phyloP scores from a whole-genome alignment of 1,140 invertebrate genomes.

The Drosophila ogumai region DNA sequence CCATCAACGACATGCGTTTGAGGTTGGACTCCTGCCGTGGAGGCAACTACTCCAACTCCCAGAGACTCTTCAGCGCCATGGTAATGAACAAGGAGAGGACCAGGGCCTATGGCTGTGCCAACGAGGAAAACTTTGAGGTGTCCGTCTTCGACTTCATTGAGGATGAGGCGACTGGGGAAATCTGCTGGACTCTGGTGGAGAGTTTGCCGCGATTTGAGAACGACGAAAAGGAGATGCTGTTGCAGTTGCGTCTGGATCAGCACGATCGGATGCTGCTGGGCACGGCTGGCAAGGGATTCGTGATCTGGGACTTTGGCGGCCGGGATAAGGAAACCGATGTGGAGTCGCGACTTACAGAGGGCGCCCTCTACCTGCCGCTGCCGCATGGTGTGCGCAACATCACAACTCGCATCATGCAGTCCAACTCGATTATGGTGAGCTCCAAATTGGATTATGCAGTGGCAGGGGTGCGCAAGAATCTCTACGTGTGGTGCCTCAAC shows the following conservation, averaged over 20 bases:
- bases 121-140: conserved; percentile 86
- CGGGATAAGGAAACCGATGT: conserved; percentile 54
- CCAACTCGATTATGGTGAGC: conserved; percentile 96
- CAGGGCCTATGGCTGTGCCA: conserved; percentile 88
- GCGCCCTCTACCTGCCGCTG: conserved; percentile 90
- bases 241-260: conserved; percentile 93
- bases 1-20: conserved; percentile 90
- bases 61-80: conserved; percentile 92
- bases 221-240: conserved; percentile 90
- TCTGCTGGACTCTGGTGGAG: conserved; percentile 87
- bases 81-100: conserved; percentile 87
- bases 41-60: conserved; percentile 87
- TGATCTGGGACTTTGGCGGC: conserved; percentile 89
- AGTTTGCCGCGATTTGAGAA: conserved; percentile 88
- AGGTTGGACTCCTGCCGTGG: conserved; percentile 88
- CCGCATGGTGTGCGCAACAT: conserved; percentile 97
- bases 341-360: conserved; percentile 72
- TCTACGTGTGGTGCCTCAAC: conserved; percentile 97
- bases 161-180: conserved; percentile 85
- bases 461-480: conserved; percentile 97
- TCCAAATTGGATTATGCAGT: conserved; percentile 96
- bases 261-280: conserved; percentile 91
- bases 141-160: conserved; percentile 65
- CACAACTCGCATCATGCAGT: conserved; percentile 93
- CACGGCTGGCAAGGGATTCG: conserved; percentile 93